Evolutionary conservation across 2,797 vertebrate species (phyloP), one percentile per base, ranked within the genome.

Genomic region (Darevskia nairensis): DNA sequence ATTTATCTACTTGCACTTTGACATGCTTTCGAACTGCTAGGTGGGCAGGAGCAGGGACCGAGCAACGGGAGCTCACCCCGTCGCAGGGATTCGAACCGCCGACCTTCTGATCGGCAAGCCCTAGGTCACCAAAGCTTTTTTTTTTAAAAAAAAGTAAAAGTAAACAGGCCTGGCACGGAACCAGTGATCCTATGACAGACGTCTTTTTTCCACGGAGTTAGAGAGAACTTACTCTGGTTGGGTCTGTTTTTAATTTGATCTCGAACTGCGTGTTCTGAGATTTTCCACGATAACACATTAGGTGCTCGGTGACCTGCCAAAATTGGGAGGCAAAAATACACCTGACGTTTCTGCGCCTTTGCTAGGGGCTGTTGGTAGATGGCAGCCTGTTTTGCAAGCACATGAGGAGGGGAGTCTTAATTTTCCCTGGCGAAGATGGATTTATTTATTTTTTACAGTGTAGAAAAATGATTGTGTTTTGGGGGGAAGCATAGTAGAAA

Each of bases 241-340:
- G 39, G 44, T 50, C 80, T 82, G 80, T 17, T 55, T 77, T 82
- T 77, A 88, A 83, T 82, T 77, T 69, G 41, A 21, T 77, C 44
- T 29, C 0, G n/a, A 83, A 83, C 61, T 21, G 80, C n/a, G 3
- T 55, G 80, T 66, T 50, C 55, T 66, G 41, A 46, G 80, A 68
- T 83, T 83, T 82, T 44, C 29, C 29, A 8, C 68, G 79, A 76
- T 87, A 64, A 66, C 13, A 32, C n/a, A 79, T 32, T 35, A 50
- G 77, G n/a, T 66, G 55, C 72, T 82, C 41, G 5, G 41, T 64
- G 71, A 39, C 29, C 80, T 66, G 72, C 82, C 82, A 82, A 72
- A 13, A 46, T 25, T 21, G 55, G 9, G 19, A 35, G 23, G 1
- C 1, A 1, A 0, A 13, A 17, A 84, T 3, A 35, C 68, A 88